Evolutionary conservation across 2,888 invertebrate genomes (phyloP), one percentile per base, ranked within the genome.

Genomic region (Drosophila atroscutellata): DNA sequence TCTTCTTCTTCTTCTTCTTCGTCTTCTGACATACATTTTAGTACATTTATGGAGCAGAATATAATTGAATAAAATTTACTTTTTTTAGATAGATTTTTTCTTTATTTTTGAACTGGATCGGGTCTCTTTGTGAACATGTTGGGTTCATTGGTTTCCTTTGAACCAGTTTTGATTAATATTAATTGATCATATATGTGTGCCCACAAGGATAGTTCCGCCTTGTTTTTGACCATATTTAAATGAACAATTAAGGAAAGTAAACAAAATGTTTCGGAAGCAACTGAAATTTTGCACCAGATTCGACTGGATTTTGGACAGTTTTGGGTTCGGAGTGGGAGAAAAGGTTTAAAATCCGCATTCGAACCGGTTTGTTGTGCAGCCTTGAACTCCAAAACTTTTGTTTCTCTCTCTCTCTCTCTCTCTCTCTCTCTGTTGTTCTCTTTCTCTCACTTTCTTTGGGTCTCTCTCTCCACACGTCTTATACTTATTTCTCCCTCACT

Each of bases 11-110:
- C 24, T 24, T 24, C 42, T 20, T 36, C 36, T 36, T 15, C 58
- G 72, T 54, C 52, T 60, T 67, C 42, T 75, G 75, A 47, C 72
- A 67, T 47, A 57, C 49, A 63, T 54, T 24, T 11, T 28, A 39
- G 18, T 45, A 6, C 28, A 15, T 26, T 28, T 42, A n/a, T 24
- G 18, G 18, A 13, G 13, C 11, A n/a, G 18, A 28, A 49, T 26
- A 49, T 26, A 26, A 49, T 49, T 15, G 2, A 45, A 45, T 8
- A 45, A 15, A 45, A 45, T 45, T 3, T 30, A 1, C 3, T n/a
- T 30, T 13, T 7, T 26, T 30, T 18, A 11, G 5, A 6, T 18
- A n/a, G 13, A 20, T 15, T 20, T 30, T 4, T n/a, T 11, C 9
- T 20, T 0, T 13, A 5, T n/a, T n/a, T 0, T 28, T 4, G 1